A percentile compares a stretch with the other conserved stretches of the same genome.
Conservation (phyloP, 2,888 invertebrate species). For the Morpho achilles region DNA sequence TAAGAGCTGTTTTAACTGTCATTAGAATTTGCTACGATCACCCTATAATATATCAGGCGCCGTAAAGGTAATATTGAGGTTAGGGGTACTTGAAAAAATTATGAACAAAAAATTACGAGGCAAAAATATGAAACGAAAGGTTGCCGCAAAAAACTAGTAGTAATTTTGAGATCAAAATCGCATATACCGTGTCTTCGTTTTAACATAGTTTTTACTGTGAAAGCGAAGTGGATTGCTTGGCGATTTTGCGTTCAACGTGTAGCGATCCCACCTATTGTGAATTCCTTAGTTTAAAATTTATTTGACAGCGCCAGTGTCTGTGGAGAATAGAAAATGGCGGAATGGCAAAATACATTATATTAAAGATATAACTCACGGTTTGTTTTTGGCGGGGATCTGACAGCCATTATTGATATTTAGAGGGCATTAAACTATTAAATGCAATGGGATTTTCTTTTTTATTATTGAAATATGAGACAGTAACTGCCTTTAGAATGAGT, state of each 20-base stretch:
- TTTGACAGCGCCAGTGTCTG: constrained; percentile 76
- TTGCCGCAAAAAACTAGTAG: constrained; percentile 58
- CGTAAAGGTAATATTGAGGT: constrained; percentile 71
- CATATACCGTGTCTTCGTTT: constrained; percentile 39
- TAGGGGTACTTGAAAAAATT: constrained; percentile 67
- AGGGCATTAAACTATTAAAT: constrained; percentile 67
- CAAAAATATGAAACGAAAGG: constrained; percentile 63
- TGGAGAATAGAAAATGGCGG: constrained; percentile 79
- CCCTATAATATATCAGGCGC: constrained; percentile 58
- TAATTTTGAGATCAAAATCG: constrained; percentile 53
- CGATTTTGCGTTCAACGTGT: constrained; percentile 58
- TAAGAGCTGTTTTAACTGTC: constrained; percentile 57
- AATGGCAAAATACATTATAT: constrained; percentile 71
- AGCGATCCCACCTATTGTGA: constrained; percentile 73
- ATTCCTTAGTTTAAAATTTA: constrained; percentile 76
- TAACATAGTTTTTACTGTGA: constrained; percentile 45
- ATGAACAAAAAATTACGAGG: constrained; percentile 68
- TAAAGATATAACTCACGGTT: constrained; percentile 77
- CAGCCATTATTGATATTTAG: constrained; percentile 78
- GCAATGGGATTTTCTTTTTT: constrained; percentile 55
- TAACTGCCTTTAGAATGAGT: constrained; percentile 49
- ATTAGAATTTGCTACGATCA: constrained; percentile 70
- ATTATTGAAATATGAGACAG: constrained; percentile 60
- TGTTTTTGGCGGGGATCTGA: constrained; percentile 77
- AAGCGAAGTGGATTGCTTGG: constrained; percentile 47